Evolutionary conservation across 2,888 invertebrate species (phyloP).

Genomic region (Keiferia lycopersicella): DNA sequence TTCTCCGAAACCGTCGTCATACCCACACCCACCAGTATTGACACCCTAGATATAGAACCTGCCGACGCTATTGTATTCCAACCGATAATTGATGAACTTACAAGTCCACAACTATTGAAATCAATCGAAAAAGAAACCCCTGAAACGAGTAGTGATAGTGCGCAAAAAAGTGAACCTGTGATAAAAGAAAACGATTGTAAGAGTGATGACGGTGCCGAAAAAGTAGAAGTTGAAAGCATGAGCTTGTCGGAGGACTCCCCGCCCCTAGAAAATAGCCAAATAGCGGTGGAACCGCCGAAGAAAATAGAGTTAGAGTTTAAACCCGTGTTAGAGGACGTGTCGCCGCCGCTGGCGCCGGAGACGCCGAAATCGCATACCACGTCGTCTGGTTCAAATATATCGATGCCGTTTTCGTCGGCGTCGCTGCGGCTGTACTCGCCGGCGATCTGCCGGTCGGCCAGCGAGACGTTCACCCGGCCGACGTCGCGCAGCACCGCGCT

Average conservation of each 20-base stretch:
- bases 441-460: constrained; percentile 73
- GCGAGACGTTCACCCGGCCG: constrained; percentile 64
- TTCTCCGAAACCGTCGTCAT: constrained; percentile 65
- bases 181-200: constrained; percentile 33
- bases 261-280: constrained; percentile 47
- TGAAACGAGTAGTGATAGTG: constrained; percentile 39
- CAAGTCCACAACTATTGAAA: constrained; percentile 43
- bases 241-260: constrained; percentile 63
- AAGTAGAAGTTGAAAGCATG: constrained; percentile 49
- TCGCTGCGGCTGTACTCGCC: constrained; percentile 64
- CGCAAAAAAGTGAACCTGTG: constrained; percentile 27
- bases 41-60: constrained; percentile 36
- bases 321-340: constrained; percentile 11
- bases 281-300: constrained; percentile 41
- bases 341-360: constrained; percentile 46
- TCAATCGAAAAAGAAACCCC: constrained; percentile 46
- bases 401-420: constrained; percentile 43
- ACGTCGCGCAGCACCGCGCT: constrained; percentile 52
- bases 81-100: constrained; percentile 34
- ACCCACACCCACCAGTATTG: constrained; percentile 39
- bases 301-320: constrained; percentile 26
- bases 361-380: constrained; percentile 41
- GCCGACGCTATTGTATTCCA: constrained; percentile 9
- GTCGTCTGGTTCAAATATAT: constrained; percentile 34
- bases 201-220: constrained; percentile 36